Conservation (phyloP, 2,888 invertebrate genomes). For the Hymenopus coronatus region DNA sequence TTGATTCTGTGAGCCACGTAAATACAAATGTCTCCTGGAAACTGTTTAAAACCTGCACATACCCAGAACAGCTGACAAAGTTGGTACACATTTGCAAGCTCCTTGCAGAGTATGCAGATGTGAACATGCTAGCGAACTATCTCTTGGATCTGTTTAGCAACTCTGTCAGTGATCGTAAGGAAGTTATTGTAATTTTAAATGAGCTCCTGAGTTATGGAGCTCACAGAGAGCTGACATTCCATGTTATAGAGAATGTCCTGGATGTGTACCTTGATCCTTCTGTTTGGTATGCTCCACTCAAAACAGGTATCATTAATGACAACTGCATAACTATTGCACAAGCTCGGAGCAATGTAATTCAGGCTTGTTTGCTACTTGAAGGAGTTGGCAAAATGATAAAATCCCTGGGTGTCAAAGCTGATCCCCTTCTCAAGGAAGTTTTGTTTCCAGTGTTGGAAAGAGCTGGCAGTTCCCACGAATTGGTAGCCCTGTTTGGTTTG, state of each 20-base stretch:
- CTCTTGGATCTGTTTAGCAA: slow-evolving; percentile 58
- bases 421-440: slow-evolving; percentile 61
- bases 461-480: slow-evolving; percentile 46
- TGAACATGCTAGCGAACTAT: slow-evolving; percentile 56
- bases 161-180: slow-evolving; percentile 55
- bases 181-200: slow-evolving; percentile 61
- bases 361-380: slow-evolving; percentile 66
- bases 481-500: slow-evolving; percentile 37
- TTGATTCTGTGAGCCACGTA: slow-evolving; percentile 35
- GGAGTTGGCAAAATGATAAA: slow-evolving; percentile 64
- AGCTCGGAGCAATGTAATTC: slow-evolving; percentile 64
- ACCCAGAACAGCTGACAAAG: slow-evolving; percentile 48
- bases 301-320: no score
- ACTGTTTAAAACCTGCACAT: slow-evolving; percentile 58
- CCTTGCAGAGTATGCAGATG: slow-evolving; percentile 55
- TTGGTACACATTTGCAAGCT: slow-evolving; percentile 56
- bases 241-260: slow-evolving; percentile 40
- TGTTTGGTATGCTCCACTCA: slow-evolving; percentile 51
- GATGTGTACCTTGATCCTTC: slow-evolving; percentile 53
- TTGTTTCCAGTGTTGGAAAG: slow-evolving; percentile 68
- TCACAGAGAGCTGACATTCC: slow-evolving; percentile 35
- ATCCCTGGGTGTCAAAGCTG: slow-evolving; percentile 53
- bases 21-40: slow-evolving; percentile 56
- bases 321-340: slow-evolving; percentile 37
- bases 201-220: slow-evolving; percentile 47